Evolutionary conservation across 2,797 vertebrate genomes (phyloP).

Genomic region (Chrosomus eos): DNA sequence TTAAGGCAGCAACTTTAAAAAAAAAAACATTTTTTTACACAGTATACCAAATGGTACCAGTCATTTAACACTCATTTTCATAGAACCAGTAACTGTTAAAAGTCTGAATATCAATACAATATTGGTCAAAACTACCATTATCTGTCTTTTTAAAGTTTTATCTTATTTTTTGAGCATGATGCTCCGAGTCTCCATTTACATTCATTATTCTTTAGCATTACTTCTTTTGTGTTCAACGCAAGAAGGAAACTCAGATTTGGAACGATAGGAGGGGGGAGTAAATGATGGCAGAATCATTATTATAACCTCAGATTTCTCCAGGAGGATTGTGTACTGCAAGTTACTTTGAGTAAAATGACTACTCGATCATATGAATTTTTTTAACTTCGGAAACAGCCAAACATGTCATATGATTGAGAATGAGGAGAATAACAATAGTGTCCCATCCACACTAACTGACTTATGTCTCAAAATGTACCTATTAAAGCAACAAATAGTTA

Average conservation of each 20-base stretch:
- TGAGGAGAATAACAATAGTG: background rate
- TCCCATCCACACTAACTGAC: slow-evolving; percentile 25
- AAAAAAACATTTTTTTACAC: too few species aligned
- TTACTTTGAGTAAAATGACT: background rate
- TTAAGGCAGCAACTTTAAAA: too few species aligned
- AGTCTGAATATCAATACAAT: background rate
- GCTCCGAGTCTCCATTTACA: background rate
- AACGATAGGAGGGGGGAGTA: background rate
- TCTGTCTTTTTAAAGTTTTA: background rate
- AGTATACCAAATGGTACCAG: background rate
- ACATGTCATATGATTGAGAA: background rate
- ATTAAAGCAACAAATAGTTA: slow-evolving; percentile 56
- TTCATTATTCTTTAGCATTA: background rate
- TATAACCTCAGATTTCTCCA: background rate
- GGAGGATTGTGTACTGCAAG: background rate
- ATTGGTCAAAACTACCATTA: background rate
- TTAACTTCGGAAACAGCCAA: background rate
- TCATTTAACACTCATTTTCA: background rate
- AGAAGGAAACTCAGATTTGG: background rate
- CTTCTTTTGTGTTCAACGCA: background rate
- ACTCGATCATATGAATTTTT: background rate
- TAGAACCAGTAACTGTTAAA: background rate
- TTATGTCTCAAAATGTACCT: background rate
- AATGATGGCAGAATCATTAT: background rate
- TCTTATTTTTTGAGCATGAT: background rate